Percentiles rank a stretch among this genome's conserved stretches.
Evolutionary conservation across 2,888 invertebrate species (phyloP).

Genomic region (Ornithoptera alexandrae): DNA sequence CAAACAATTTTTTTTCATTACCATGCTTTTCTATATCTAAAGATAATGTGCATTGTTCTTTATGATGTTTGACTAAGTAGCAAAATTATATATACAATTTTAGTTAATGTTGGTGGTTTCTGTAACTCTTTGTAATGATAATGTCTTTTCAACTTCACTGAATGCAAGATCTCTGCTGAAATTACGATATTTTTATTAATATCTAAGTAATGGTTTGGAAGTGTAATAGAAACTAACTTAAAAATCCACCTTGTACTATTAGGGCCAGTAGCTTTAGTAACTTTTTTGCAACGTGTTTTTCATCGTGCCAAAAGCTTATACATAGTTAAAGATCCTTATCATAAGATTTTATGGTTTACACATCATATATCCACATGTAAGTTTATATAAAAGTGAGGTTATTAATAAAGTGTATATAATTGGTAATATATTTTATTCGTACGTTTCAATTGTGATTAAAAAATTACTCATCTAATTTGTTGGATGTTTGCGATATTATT

Average conservation of each 20-base stretch:
- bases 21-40: too few relatives aligned
- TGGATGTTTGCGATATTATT: not conserved
- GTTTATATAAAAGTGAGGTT: not conserved
- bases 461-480: not conserved
- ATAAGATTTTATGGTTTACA: not conserved
- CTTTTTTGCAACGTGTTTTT: not conserved
- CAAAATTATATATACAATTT: not conserved
- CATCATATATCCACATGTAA: not conserved
- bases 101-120: not conserved
- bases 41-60: too few relatives aligned
- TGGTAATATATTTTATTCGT: not conserved
- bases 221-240: not conserved
- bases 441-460: conserved; percentile 1
- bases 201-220: not conserved
- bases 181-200: not conserved
- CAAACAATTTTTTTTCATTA: too few relatives aligned
- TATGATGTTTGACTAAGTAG: not conserved
- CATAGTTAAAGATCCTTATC: not conserved
- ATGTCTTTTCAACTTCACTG: not conserved
- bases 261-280: not conserved
- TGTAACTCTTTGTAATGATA: not conserved
- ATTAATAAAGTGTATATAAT: not conserved
- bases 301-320: conserved; percentile 6
- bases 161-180: not conserved
- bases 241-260: conserved; percentile 1